A percentile compares a stretch with the other conserved stretches of the same genome.
Evolutionary conservation across 2,888 invertebrate genomes (phyloP).

Genomic region (Parascotia fuliginaria): DNA sequence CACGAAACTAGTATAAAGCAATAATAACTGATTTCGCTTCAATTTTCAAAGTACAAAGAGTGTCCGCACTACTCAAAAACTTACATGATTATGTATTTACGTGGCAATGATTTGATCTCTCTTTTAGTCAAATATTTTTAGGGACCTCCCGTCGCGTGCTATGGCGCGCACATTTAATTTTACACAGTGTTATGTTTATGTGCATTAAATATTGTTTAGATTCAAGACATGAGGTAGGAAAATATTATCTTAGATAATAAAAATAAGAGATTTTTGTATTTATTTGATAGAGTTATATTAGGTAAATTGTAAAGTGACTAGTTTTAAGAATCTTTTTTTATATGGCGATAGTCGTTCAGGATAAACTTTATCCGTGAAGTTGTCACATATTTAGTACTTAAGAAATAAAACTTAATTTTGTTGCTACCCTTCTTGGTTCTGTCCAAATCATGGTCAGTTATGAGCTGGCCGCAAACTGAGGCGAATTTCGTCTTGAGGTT

Average conservation of each 20-base stretch:
- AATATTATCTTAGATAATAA: slow-evolving; percentile 83
- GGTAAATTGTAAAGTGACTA: slow-evolving; percentile 85
- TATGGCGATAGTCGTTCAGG: slow-evolving; percentile 82
- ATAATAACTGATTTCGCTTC: slow-evolving; percentile 51
- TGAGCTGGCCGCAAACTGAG: background rate
- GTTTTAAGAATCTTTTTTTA: slow-evolving; percentile 75
- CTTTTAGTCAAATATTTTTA: slow-evolving; percentile 89
- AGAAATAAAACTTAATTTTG: slow-evolving; percentile 71
- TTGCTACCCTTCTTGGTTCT: slow-evolving; percentile 55
- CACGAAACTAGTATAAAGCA: slow-evolving; percentile 32
- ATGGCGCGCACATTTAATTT: slow-evolving; percentile 63
- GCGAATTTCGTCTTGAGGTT: background rate
- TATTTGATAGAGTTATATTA: slow-evolving; percentile 85
- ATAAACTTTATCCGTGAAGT: slow-evolving; percentile 64
- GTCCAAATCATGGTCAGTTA: slow-evolving; percentile 28
- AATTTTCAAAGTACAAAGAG: slow-evolving; percentile 79
- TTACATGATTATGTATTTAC: slow-evolving; percentile 71
- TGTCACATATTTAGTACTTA: slow-evolving; percentile 78
- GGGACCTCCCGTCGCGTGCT: slow-evolving; percentile 69
- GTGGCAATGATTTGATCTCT: slow-evolving; percentile 91
- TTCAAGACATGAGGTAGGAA: slow-evolving; percentile 82
- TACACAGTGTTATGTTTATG: slow-evolving; percentile 69
- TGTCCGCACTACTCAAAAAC: slow-evolving; percentile 57
- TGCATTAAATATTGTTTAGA: slow-evolving; percentile 77
- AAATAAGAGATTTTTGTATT: slow-evolving; percentile 83